Percentiles rank a stretch among this genome's conserved stretches.
Conservation (phyloP, 2,888 invertebrate genomes). For the Acronicta psi region DNA sequence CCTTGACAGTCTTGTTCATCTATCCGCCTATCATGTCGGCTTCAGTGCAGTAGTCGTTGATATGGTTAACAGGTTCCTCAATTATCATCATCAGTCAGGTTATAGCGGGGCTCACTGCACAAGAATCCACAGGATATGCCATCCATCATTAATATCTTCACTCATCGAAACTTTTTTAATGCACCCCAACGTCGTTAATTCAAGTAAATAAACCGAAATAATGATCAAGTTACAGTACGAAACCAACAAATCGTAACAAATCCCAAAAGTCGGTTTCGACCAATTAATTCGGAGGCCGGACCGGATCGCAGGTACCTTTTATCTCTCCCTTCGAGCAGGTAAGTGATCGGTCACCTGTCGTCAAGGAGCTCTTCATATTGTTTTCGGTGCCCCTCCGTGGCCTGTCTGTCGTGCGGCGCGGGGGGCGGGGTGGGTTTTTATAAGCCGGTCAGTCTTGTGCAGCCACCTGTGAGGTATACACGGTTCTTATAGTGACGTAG, state of each 20-base stretch:
- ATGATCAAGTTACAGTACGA: constrained; percentile 62
- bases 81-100: too few relatives aligned
- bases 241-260: constrained; percentile 63
- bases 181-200: constrained; percentile 32
- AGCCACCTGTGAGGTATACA: constrained; percentile 82
- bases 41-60: too few relatives aligned
- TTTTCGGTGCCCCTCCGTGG: constrained; percentile 71
- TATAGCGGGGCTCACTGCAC: too few relatives aligned
- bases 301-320: constrained; percentile 80
- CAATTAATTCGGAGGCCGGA: constrained; percentile 77
- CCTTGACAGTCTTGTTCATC: too few relatives aligned
- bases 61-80: too few relatives aligned
- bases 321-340: constrained; percentile 78
- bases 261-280: constrained; percentile 69
- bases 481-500: constrained; percentile 73
- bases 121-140: too few relatives aligned
- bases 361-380: constrained; percentile 64
- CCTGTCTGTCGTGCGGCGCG: constrained; percentile 54
- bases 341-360: constrained; percentile 81
- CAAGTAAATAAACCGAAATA: constrained; percentile 49
- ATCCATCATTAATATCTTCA: too few relatives aligned
- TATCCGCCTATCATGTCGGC: too few relatives aligned
- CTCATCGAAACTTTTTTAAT: neutral
- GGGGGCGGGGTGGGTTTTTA: constrained; percentile 66
- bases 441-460: constrained; percentile 74